These are phyloP conservation scores for Ictalurus punctatus DNA, from an alignment of 2,113 vertebrate species.

Conservation along the genomic window DNA sequence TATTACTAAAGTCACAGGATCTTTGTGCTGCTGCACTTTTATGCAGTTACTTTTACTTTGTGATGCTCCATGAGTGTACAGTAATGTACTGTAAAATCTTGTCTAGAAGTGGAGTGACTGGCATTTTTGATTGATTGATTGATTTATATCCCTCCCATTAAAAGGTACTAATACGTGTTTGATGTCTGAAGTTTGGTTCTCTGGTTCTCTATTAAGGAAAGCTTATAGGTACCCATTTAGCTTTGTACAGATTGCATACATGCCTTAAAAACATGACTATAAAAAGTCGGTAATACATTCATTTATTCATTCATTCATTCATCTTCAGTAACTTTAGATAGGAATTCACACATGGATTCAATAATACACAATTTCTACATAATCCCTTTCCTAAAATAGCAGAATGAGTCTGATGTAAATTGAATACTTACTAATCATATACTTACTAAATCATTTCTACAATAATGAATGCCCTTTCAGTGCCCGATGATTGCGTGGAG, in stretches of 20 bases:
- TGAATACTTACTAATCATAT: background rate
- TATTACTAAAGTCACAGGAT: background rate
- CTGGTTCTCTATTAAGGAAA: background rate
- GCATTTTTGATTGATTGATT: background rate
- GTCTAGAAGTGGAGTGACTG: background rate
- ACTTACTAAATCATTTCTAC: background rate
- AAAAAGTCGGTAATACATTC: background rate
- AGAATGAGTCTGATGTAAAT: constrained; percentile 3
- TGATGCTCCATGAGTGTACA: background rate
- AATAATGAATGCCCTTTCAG: background rate
- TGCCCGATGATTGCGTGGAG: background rate
- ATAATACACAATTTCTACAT: background rate
- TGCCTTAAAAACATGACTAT: background rate
- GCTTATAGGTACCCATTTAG: background rate
- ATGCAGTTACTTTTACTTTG: background rate
- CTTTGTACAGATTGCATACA: background rate
- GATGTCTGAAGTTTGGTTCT: background rate
- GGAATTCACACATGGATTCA: background rate
- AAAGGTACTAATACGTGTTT: background rate
- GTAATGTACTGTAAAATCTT: background rate
- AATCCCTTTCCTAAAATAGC: background rate
- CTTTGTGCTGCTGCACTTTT: background rate
- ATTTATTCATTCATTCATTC: background rate
- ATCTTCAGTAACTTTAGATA: background rate
- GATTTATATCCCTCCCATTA: too few species aligned